Conservation (phyloP, 2,888 invertebrate species). For the Cotesia congregata region DNA sequence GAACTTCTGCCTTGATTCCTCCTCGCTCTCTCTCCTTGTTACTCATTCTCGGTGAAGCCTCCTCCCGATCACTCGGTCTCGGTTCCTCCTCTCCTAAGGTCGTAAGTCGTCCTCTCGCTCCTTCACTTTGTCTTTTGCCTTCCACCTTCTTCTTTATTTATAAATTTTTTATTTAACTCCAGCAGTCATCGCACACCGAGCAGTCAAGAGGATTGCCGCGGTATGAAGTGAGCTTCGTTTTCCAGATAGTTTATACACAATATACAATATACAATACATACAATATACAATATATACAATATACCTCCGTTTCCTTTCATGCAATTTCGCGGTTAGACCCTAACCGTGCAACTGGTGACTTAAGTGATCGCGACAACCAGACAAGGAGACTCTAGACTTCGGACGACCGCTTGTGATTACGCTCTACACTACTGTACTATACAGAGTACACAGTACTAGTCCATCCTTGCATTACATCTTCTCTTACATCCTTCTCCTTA, state of each 20-base stretch:
- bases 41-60: neutral
- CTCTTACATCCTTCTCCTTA: neutral
- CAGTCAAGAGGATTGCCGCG: constrained; percentile 3
- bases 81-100: constrained; percentile 7
- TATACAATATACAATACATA: no score
- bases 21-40: constrained; percentile 24
- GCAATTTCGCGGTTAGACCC: constrained; percentile 50
- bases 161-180: neutral
- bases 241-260: neutral
- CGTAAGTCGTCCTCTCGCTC: constrained; percentile 2
- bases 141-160: neutral
- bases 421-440: no score
- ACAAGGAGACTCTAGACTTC: constrained; percentile 16
- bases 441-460: neutral
- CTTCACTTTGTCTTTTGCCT: constrained; percentile 24
- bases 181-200: neutral
- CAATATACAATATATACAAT: constrained; percentile 9
- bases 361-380: constrained; percentile 51
- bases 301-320: constrained; percentile 37
- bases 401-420: constrained; percentile 34
- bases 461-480: constrained; percentile 2
- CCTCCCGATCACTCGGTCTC: neutral
- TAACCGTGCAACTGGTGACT: constrained; percentile 46
- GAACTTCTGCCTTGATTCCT: constrained; percentile 27
- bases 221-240: constrained; percentile 14